Evolutionary conservation across 2,888 invertebrate species (phyloP), one percentile per base, ranked within the genome.

Genomic region (Dione juno): DNA sequence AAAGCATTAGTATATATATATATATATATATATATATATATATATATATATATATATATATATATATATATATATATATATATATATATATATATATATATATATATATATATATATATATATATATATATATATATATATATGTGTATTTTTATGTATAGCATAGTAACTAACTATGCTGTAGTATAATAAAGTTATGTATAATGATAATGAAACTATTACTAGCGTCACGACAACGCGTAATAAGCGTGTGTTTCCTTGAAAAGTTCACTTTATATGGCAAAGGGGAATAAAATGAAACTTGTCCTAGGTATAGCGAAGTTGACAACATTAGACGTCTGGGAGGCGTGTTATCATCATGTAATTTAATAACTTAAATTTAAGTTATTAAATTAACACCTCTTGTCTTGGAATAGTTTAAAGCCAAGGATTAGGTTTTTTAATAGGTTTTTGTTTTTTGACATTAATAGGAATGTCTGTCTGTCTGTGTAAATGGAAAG

Each of bases 211-310:
- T 61, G 43, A 45, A 43, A 61, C n/a, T 11, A 16, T 16, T 58
- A 40, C 13, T 6, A 57, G 8, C 19, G 10, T 61, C 10, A 43
- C 43, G 59, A 16, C 43, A 13, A 28, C 37, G 48, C 21, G 43
- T 66, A 69, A 69, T 61, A 69, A 41, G 50, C 48, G 66, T 58
- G 57, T 73, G 43, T 67, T 71, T 69, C 53, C 69, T 69, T 71
- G 53, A 48, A 52, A 69, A 58, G 16, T 71, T 70, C 58, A 16
- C 28, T 58, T 73, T 48, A 73, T 52, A 64, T 37, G 53, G 41
- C 67, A 59, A 41, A 28, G 45, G 70, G 67, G 72, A 67, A 41
- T 66, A 53, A 40, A 43, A 45, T 28, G 48, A 57, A 72, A 72
- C 66, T 69, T 43, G 40, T 66, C 57, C 45, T 50, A 48, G 65